Conservation (phyloP, 1,140 invertebrate genomes). For the Bombus ignitus region DNA sequence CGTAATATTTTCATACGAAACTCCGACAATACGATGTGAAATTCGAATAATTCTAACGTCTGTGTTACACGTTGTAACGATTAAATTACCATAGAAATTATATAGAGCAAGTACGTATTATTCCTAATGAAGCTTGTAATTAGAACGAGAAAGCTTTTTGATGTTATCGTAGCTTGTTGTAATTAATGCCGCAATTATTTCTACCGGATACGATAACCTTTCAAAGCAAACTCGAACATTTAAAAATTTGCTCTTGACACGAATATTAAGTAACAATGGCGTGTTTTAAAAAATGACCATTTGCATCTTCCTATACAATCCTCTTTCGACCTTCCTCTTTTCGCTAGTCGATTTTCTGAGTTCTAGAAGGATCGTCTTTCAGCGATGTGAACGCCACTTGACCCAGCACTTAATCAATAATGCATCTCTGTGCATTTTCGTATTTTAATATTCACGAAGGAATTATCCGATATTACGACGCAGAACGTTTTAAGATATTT, state of each 20-base stretch:
- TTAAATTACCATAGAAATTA: neutral
- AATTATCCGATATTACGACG: neutral
- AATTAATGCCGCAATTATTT: neutral
- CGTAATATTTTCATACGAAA: neutral
- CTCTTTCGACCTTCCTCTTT: no score
- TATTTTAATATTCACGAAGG: neutral
- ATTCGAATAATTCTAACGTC: neutral
- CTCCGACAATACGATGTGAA: neutral
- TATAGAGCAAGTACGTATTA: neutral
- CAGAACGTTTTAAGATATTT: neutral
- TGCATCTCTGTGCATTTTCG: neutral
- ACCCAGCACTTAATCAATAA: conserved; percentile 13
- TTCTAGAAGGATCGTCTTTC: neutral
- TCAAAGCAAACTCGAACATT: neutral
- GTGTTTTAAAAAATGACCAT: neutral
- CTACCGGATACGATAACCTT: neutral
- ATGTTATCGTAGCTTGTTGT: no score
- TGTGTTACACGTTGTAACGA: neutral
- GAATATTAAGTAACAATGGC: neutral
- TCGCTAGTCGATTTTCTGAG: neutral
- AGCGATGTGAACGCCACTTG: neutral
- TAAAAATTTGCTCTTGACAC: neutral
- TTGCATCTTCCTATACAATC: no score
- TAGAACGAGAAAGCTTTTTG: neutral
- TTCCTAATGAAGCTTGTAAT: neutral